Percentiles rank a stretch among this genome's conserved stretches.
phyloP scores from a whole-genome alignment of 53 echinoderm and acorn worm species.

The Hippasteria phrygiana region DNA sequence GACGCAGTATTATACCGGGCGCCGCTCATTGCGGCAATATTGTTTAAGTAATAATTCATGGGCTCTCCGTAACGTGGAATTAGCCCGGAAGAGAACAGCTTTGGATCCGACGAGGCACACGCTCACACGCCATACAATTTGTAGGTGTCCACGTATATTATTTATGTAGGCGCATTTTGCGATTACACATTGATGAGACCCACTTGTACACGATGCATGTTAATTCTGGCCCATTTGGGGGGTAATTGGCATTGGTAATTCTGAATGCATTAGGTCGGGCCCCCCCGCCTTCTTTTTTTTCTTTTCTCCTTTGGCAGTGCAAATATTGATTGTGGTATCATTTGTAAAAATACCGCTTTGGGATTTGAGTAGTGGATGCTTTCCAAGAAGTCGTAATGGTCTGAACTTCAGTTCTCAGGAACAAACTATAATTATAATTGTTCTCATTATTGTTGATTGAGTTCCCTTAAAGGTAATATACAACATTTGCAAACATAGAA shows the following conservation, averaged over 20 bases:
- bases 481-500: too few relatives aligned
- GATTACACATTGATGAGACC: conserved; percentile 46
- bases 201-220: conserved; percentile 3
- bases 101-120: neutral
- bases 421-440: too few relatives aligned
- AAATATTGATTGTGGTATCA: too few relatives aligned
- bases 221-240: conserved; percentile 41
- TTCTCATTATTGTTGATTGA: too few relatives aligned
- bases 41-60: conserved; percentile 43
- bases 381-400: too few relatives aligned
- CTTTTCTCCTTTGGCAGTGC: too few relatives aligned
- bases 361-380: too few relatives aligned
- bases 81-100: neutral
- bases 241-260: conserved; percentile 37
- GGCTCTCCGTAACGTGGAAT: neutral
- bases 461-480: too few relatives aligned
- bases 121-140: neutral
- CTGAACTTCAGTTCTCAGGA: too few relatives aligned
- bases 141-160: conserved; percentile 1
- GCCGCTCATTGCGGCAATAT: neutral
- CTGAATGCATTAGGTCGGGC: conserved; percentile 3
- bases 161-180: conserved; percentile 1
- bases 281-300: too few relatives aligned
- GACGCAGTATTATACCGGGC: too few relatives aligned
- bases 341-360: too few relatives aligned